phyloP scores from a whole-genome alignment of 2,888 invertebrate genomes.

The Chrysotoxum bicinctum region DNA sequence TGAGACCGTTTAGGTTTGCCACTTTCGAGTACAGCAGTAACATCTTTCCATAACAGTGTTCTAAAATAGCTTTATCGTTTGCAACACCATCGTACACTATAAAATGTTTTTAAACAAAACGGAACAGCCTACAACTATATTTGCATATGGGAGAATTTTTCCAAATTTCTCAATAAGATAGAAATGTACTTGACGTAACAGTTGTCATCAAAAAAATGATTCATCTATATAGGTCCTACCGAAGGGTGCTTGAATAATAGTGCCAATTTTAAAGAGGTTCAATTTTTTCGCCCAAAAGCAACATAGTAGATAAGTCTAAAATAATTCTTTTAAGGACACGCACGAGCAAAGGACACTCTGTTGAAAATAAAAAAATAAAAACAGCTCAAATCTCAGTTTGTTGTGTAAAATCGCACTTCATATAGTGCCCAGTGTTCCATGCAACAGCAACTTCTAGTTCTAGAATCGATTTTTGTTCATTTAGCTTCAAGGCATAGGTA shows the following conservation, averaged over 20 bases:
- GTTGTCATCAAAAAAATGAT: not conserved
- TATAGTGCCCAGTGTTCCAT: conserved; percentile 23
- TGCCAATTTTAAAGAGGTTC: not conserved
- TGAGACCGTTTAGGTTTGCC: too few relatives aligned
- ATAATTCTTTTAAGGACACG: not conserved
- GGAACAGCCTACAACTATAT: not conserved
- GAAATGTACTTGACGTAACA: not conserved
- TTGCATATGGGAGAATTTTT: not conserved
- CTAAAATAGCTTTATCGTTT: too few relatives aligned
- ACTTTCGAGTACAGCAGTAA: too few relatives aligned
- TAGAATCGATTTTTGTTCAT: conserved; percentile 59
- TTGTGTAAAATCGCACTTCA: conserved; percentile 14
- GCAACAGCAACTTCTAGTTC: conserved; percentile 25
- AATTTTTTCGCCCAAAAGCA: not conserved
- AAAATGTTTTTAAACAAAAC: too few relatives aligned
- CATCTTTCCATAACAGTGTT: too few relatives aligned
- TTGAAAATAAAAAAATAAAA: not conserved
- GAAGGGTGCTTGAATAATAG: not conserved
- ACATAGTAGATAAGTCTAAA: not conserved
- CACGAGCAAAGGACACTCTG: not conserved
- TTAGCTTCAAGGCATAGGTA: conserved; percentile 25
- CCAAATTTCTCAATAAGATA: not conserved
- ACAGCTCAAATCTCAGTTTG: not conserved
- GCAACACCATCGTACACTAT: not conserved
- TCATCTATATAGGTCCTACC: not conserved